Evolutionary conservation across 1,140 invertebrate species (phyloP).

Genomic region (Lethrus apterus): DNA sequence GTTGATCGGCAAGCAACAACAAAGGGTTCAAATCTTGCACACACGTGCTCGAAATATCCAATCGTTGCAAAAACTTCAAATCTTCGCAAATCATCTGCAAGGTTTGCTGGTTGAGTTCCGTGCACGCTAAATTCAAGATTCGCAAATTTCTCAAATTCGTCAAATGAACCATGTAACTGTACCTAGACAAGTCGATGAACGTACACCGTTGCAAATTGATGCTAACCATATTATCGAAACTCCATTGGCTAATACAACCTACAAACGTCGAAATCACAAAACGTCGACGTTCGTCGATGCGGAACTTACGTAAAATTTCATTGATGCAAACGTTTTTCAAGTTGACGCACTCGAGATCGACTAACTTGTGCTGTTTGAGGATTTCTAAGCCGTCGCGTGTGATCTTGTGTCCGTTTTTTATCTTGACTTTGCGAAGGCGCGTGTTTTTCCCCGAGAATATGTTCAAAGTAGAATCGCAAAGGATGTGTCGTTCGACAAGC

Average conservation of each 20-base stretch:
- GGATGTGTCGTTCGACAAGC: slow-evolving; percentile 54
- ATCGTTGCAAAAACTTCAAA: slow-evolving; percentile 55
- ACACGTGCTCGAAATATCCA: slow-evolving; percentile 65
- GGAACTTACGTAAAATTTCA: slow-evolving; percentile 30
- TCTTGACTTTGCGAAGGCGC: slow-evolving; percentile 45
- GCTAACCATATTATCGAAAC: slow-evolving; percentile 56
- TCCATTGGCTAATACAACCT: slow-evolving; percentile 66
- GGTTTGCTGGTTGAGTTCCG: slow-evolving; percentile 63
- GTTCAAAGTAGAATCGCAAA: slow-evolving; percentile 57
- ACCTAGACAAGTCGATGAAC: slow-evolving; percentile 52
- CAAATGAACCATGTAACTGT: slow-evolving; percentile 44
- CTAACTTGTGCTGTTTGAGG: slow-evolving; percentile 58
- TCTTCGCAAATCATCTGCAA: slow-evolving; percentile 64
- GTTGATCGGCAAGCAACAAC: slow-evolving; percentile 51
- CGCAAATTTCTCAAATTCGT: slow-evolving; percentile 54
- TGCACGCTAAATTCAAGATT: slow-evolving; percentile 63
- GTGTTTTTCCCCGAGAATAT: slow-evolving; percentile 62
- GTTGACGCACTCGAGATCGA: slow-evolving; percentile 51
- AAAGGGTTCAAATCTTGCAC: slow-evolving; percentile 62
- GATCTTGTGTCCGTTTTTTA: slow-evolving; percentile 51
- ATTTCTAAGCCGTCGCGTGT: slow-evolving; percentile 57
- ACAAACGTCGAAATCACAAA: slow-evolving; percentile 18
- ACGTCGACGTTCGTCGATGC: neutral
- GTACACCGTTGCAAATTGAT: slow-evolving; percentile 61
- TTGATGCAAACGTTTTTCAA: slow-evolving; percentile 30